Base-by-base conservation (phyloP, 1,140 invertebrate genomes). In the Drosophila truncata region DNA sequence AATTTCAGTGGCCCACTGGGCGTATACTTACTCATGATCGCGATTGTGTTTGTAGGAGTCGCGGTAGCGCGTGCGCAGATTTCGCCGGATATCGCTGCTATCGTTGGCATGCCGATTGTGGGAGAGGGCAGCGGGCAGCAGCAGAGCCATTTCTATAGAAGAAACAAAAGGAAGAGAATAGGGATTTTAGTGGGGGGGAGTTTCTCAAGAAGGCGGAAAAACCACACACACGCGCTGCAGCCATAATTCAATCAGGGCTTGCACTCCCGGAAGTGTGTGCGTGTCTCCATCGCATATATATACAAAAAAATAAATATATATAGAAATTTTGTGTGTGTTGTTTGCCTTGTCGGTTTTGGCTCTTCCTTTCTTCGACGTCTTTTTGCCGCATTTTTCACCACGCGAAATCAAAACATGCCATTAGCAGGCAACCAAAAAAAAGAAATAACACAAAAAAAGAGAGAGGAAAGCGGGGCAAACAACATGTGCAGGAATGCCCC, bases 51-150 rank as follows among this genome's bases (percentile, higher is more conserved):
- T 95, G 13, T 95, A 95, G 83, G 95, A 94, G 81, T 96, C 95
- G 16, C 95, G 95, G 92, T 97, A 96, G 29, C 95, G 95, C 44
- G 96, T 93, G 39, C 96, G 94, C 55, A 97, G 93, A 90, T 97
- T 97, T 76, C 95, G 95, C 58, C 96, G 93, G 66, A 96, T 96
- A 80, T 97, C 96, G 60, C 94, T 94, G 33, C 95, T 96, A 41
- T 95, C 95, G 84, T 97, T 97, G 9, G 94, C 93, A 76, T 95
- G 95, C 41, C 96, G 94, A 70, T 94, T 96, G 60, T 95, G 94
- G 10, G 96, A 95, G 60, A 97, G 93, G 11, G 94, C 95, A 1
- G 96, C 96, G 2, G 96, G 96, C 54, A 97, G 93, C n/a, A 97
- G 93, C 87, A 97, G 94, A 0, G 97, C 97, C 58, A 96, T 96